Evolutionary conservation across 2,888 invertebrate genomes (phyloP).

Genomic region (Machimus rusticus): DNA sequence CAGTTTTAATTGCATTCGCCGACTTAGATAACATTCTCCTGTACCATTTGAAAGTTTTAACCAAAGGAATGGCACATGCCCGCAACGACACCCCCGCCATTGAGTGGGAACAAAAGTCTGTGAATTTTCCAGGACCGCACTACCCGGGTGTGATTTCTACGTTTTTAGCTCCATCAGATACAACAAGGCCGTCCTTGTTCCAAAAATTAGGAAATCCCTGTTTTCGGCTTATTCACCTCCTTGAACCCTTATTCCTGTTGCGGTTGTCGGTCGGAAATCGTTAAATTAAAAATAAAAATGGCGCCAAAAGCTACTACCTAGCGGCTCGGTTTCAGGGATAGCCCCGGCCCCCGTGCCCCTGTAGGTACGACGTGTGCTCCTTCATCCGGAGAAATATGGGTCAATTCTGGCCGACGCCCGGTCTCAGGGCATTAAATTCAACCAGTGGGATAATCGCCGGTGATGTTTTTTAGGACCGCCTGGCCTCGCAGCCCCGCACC

Average conservation of each 20-base stretch:
- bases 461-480: background rate
- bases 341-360: background rate
- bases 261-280: constrained; percentile 14
- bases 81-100: constrained; percentile 1
- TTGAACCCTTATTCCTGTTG: background rate
- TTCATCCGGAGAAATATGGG: constrained; percentile 3
- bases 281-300: constrained; percentile 35
- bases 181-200: background rate
- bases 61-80: background rate
- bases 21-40: constrained; percentile 13
- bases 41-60: background rate
- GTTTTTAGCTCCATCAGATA: background rate
- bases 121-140: background rate
- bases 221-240: constrained; percentile 9
- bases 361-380: background rate
- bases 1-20: constrained; percentile 22
- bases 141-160: background rate
- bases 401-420: background rate
- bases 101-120: constrained; percentile 4
- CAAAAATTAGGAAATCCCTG: constrained; percentile 25
- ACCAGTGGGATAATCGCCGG: background rate
- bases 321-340: background rate
- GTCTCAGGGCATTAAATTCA: background rate
- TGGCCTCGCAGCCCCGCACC: background rate
- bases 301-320: background rate